phyloP scores from a whole-genome alignment of 2,113 vertebrate species.

The Prunella himalayana region DNA sequence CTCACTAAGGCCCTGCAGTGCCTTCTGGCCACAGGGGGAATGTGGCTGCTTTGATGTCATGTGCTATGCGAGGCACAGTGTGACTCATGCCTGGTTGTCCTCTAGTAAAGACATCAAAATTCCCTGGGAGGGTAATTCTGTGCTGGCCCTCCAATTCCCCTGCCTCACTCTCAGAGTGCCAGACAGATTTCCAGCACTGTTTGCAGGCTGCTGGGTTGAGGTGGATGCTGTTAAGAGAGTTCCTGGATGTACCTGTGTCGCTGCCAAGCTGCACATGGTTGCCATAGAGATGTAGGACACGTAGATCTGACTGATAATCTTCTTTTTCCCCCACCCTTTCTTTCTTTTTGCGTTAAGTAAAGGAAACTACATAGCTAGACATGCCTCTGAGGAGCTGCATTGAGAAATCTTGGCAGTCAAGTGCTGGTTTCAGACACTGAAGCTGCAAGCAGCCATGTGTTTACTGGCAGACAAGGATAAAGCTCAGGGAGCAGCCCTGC shows the following conservation, averaged over 20 bases:
- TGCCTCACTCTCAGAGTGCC: neutral
- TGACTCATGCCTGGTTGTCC: neutral
- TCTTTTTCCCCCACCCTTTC: neutral
- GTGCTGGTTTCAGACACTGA: neutral
- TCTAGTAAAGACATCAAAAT: neutral
- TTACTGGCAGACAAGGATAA: neutral
- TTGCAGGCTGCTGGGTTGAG: neutral
- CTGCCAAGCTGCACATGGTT: constrained; percentile 33
- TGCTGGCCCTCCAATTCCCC: neutral
- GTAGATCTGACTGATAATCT: neutral
- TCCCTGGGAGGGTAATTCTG: neutral
- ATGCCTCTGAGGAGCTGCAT: neutral
- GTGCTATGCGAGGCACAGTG: neutral
- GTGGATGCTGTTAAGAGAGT: neutral
- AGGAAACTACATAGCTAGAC: neutral
- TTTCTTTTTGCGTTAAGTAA: neutral
- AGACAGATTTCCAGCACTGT: neutral
- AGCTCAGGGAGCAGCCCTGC: neutral
- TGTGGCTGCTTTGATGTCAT: neutral
- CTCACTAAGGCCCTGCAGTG: neutral
- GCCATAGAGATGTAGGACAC: constrained; percentile 59
- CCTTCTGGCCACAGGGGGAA: neutral
- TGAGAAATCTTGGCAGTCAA: neutral
- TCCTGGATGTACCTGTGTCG: neutral
- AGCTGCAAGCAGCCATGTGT: neutral